phyloP scores from a whole-genome alignment of 2,797 vertebrate genomes.

The Calcarius lapponicus region DNA sequence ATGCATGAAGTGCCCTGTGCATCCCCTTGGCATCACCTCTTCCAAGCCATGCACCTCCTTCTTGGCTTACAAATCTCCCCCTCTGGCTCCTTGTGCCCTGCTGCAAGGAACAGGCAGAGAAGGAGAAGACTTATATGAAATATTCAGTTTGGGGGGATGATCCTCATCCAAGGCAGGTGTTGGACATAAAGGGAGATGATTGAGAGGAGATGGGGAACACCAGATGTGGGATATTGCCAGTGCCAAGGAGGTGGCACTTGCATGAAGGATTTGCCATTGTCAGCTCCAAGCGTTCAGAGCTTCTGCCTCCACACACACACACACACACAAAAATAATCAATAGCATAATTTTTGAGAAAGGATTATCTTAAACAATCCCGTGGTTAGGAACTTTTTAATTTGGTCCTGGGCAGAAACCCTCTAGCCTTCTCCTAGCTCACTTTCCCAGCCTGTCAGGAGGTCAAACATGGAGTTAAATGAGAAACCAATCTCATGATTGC shows the following conservation, averaged over 20 bases:
- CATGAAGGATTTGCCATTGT: neutral
- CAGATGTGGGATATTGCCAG: neutral
- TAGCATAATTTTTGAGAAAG: neutral
- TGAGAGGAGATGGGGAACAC: neutral
- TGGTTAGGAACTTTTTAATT: neutral
- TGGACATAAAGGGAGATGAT: neutral
- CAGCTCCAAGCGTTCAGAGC: neutral
- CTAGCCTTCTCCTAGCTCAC: neutral
- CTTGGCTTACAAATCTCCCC: neutral
- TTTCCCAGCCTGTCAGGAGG: neutral
- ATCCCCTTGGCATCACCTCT: neutral
- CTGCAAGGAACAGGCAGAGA: neutral
- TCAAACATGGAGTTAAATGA: constrained; percentile 1
- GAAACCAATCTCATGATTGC: neutral
- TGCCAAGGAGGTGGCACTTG: neutral
- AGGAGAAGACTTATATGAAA: neutral
- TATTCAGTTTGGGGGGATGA: fast-evolving
- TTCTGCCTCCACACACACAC: neutral
- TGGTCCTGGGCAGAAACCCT: neutral
- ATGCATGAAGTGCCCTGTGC: neutral
- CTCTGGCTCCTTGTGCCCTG: neutral
- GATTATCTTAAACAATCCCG: neutral
- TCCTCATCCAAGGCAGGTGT: neutral
- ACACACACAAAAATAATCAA: neutral
- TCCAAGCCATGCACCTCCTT: neutral